phyloP scores from a whole-genome alignment of 2,888 invertebrate species.

The Lypha dubia region DNA sequence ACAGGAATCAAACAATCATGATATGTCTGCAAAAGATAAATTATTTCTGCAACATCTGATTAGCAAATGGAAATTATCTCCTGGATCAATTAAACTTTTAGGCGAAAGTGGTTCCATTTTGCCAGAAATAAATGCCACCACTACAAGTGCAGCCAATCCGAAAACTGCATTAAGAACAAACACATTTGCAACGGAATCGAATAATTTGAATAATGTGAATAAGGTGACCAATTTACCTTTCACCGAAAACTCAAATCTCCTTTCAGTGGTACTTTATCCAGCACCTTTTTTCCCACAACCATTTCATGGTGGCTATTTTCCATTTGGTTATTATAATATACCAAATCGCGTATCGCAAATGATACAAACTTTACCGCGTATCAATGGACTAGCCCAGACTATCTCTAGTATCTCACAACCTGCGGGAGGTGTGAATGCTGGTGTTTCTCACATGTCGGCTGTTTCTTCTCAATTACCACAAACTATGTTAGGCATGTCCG shows the following conservation, averaged over 20 bases:
- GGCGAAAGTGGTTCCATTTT: neutral
- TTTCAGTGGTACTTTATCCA: constrained; percentile 2
- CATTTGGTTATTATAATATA: constrained; percentile 13
- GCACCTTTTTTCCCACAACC: constrained; percentile 10
- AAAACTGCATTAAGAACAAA: neutral
- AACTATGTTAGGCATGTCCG: neutral
- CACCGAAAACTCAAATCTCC: neutral
- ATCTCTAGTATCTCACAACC: neutral
- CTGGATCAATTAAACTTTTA: neutral
- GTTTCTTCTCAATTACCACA: constrained; percentile 6
- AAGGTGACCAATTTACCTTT: neutral
- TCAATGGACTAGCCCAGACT: neutral
- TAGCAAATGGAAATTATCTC: constrained; percentile 17
- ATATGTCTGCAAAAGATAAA: neutral
- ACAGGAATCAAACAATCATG: constrained; percentile 8
- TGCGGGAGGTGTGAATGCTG: neutral
- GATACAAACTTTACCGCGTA: neutral
- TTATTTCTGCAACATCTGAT: constrained; percentile 27
- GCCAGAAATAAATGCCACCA: neutral
- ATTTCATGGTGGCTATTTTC: constrained; percentile 16
- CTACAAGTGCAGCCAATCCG: neutral
- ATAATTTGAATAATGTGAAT: neutral
- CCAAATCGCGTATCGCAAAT: neutral
- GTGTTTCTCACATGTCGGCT: neutral
- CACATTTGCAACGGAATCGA: neutral